phyloP scores from a whole-genome alignment of 2,797 vertebrate genomes.

The Glyptemys insculpta region DNA sequence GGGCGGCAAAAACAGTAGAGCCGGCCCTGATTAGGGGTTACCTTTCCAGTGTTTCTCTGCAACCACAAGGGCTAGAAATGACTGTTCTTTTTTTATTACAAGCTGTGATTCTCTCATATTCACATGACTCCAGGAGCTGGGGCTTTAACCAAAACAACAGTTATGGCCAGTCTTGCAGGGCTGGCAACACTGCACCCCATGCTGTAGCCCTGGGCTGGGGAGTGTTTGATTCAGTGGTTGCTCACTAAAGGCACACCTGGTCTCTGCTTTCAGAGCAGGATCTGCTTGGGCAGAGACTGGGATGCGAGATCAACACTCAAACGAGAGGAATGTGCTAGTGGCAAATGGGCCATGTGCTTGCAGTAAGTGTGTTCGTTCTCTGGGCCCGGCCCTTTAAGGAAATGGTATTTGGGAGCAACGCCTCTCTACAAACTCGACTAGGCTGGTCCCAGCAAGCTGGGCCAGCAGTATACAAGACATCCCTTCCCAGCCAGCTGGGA shows the following conservation, averaged over 20 bases:
- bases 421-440: background rate
- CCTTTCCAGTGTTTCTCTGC: too few relatives aligned
- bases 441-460: background rate
- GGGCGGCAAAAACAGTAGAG: too few relatives aligned
- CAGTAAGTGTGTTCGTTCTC: background rate
- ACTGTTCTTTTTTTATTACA: too few relatives aligned
- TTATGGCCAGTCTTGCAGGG: background rate
- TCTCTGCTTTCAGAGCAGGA: background rate
- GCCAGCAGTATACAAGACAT: background rate
- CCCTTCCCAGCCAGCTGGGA: background rate
- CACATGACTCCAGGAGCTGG: background rate
- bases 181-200: background rate
- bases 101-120: background rate
- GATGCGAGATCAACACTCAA: background rate
- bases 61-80: too few relatives aligned
- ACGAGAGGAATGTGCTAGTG: background rate
- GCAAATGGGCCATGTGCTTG: background rate
- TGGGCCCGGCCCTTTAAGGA: background rate
- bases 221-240: background rate
- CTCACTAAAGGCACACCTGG: background rate
- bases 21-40: too few relatives aligned
- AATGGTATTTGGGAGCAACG: background rate
- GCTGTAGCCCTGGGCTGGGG: background rate
- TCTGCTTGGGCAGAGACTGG: background rate
- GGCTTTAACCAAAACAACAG: background rate